These are phyloP conservation scores for Ephydatia muelleri DNA, from an alignment of 37 sponge, comb jelly and placozoan species.

Conservation along the genomic window DNA sequence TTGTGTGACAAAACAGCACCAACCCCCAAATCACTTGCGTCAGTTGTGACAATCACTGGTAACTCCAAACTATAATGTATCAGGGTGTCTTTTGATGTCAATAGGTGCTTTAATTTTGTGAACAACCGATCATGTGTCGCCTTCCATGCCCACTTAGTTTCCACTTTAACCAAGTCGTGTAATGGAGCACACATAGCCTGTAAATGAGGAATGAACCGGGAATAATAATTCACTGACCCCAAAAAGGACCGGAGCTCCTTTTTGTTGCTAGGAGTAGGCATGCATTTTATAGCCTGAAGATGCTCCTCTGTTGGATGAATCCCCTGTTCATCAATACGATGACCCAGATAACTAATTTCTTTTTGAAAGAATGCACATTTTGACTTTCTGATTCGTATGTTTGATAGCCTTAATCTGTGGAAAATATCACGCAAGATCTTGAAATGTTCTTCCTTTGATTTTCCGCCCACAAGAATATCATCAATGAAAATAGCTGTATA, in stretches of 20 bases:
- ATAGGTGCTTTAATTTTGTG: constrained; percentile 8
- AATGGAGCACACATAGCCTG: constrained; percentile 29
- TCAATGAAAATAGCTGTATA: constrained; percentile 20
- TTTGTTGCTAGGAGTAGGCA: constrained; percentile 24
- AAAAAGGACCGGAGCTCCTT: constrained; percentile 20
- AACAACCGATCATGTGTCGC: constrained; percentile 21
- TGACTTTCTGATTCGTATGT: constrained; percentile 10
- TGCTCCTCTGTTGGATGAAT: too few species aligned
- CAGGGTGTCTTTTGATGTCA: constrained; percentile 16
- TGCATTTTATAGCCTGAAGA: background rate
- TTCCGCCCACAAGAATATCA: constrained; percentile 42
- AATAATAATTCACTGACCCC: constrained; percentile 45
- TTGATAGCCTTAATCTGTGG: constrained; percentile 6
- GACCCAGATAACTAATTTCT: constrained; percentile 10
- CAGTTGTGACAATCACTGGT: constrained; percentile 24
- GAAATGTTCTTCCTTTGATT: constrained; percentile 15
- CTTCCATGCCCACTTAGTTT: constrained; percentile 32
- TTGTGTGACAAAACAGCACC: constrained; percentile 21
- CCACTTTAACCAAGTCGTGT: constrained; percentile 7
- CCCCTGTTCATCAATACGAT: constrained; percentile 3
- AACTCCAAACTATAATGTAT: constrained; percentile 16
- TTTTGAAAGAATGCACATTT: constrained; percentile 28
- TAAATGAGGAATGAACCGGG: constrained; percentile 33
- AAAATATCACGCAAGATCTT: background rate
- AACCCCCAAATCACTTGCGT: constrained; percentile 27